These are phyloP conservation scores for Corythornis vintsioides DNA, from an alignment of 2,113 vertebrate species.

Conservation along the genomic window DNA sequence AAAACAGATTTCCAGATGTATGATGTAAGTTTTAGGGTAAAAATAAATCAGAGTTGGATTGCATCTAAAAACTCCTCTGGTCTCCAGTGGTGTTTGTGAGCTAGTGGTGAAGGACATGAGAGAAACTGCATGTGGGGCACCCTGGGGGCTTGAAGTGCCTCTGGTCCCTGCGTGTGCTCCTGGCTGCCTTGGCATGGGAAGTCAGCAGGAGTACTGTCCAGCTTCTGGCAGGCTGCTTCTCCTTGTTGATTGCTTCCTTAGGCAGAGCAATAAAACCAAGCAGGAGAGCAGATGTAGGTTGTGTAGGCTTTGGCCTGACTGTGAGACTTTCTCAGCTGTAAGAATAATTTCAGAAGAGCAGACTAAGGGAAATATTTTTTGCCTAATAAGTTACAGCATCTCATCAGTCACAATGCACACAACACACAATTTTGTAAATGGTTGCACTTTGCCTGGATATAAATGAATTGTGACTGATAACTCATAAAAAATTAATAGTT, in stretches of 20 bases:
- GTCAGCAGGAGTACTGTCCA: neutral
- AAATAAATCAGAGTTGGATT: neutral
- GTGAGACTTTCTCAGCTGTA: neutral
- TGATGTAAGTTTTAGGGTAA: neutral
- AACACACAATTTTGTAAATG: slow-evolving; percentile 22
- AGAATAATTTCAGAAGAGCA: slow-evolving; percentile 20
- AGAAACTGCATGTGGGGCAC: neutral
- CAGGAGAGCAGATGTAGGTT: neutral
- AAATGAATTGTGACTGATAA: slow-evolving; percentile 51
- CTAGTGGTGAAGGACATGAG: neutral
- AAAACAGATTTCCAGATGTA: neutral
- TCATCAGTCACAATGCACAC: neutral
- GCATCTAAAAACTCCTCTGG: neutral
- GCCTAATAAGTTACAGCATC: neutral
- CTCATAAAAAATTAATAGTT: slow-evolving; percentile 43
- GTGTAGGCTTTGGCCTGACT: neutral
- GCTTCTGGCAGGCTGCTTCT: neutral
- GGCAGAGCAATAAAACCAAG: neutral
- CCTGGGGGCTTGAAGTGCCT: neutral
- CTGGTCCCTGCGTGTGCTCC: neutral
- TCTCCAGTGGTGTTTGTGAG: neutral
- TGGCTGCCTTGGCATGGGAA: neutral
- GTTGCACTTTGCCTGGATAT: slow-evolving; percentile 21
- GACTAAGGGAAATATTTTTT: slow-evolving; percentile 26
- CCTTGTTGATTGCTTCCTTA: neutral